Percentiles rank a stretch among this genome's conserved stretches.
Evolutionary conservation across 2,113 vertebrate genomes (phyloP).

Genomic region (Tragelaphus strepsiceros): DNA sequence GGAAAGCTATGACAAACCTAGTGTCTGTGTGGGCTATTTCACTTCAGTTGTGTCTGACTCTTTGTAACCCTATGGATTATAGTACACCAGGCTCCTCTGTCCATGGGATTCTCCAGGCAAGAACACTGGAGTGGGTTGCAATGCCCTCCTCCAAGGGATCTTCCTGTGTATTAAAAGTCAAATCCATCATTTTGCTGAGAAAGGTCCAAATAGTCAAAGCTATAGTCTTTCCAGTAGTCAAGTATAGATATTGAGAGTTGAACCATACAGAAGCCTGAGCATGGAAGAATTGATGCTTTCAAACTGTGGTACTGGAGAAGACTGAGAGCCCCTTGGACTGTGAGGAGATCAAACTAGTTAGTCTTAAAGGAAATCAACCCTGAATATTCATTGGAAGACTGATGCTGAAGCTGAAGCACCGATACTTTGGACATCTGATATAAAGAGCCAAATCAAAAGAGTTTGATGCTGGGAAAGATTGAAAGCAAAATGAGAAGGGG

Average conservation of each 20-base stretch:
- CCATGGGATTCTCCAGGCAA: neutral
- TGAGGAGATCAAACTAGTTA: neutral
- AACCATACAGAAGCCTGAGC: neutral
- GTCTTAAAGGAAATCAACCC: neutral
- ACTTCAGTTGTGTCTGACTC: neutral
- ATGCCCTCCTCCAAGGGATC: neutral
- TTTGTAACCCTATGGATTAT: neutral
- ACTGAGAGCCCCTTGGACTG: neutral
- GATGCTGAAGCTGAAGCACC: neutral
- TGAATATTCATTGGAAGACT: neutral
- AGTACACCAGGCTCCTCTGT: neutral
- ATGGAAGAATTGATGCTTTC: neutral
- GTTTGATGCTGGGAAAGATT: neutral
- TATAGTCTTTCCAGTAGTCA: neutral
- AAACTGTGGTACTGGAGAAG: neutral
- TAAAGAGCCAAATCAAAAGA: neutral
- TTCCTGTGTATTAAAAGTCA: neutral
- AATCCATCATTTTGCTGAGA: neutral
- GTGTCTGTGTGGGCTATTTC: neutral
- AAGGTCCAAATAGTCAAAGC: neutral
- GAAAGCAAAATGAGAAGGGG: neutral
- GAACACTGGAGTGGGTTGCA: neutral
- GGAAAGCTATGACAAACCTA: neutral
- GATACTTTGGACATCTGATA: neutral
- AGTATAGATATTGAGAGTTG: neutral